A percentile compares a stretch with the other conserved stretches of the same genome.
These are phyloP conservation scores for Crocallis elinguaria DNA, from an alignment of 2,888 invertebrate genomes.

Conservation along the genomic window DNA sequence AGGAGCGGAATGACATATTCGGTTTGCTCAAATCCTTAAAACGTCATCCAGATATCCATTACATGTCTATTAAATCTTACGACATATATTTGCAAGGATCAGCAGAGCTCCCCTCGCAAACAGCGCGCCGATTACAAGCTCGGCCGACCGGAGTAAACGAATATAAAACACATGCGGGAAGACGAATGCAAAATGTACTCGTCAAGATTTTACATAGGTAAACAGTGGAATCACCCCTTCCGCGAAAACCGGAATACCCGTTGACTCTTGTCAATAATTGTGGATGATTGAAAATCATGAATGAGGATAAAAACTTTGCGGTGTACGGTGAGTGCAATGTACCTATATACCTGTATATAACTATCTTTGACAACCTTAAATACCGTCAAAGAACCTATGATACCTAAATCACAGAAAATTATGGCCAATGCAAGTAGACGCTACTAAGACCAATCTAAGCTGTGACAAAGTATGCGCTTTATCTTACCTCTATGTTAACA, in stretches of 20 bases:
- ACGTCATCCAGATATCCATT: conserved; percentile 85
- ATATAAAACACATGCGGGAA: conserved; percentile 84
- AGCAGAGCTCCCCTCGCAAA: conserved; percentile 82
- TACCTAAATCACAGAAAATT: neutral
- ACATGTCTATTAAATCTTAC: conserved; percentile 85
- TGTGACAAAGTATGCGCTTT: too few relatives aligned
- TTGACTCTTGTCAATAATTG: conserved; percentile 46
- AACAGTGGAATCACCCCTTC: conserved; percentile 74
- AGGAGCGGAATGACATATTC: conserved; percentile 82
- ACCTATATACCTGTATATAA: too few relatives aligned
- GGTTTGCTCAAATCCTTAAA: conserved; percentile 85
- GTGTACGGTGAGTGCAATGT: neutral
- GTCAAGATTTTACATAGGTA: conserved; percentile 83
- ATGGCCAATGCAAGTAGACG: too few relatives aligned
- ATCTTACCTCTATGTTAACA: too few relatives aligned
- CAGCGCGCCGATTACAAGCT: conserved; percentile 81
- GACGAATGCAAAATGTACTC: conserved; percentile 82
- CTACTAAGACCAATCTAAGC: too few relatives aligned
- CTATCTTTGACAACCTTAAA: too few relatives aligned
- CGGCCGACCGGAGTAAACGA: conserved; percentile 83
- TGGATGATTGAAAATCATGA: conserved; percentile 31
- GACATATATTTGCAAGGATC: conserved; percentile 85
- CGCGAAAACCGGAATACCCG: conserved; percentile 36
- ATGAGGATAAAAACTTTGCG: conserved; percentile 10
- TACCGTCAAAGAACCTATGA: too few relatives aligned